Percentiles rank a stretch among this genome's conserved stretches.
Evolutionary conservation across 1,140 invertebrate species (phyloP).

Genomic region (Ctenoplectra terminalis): DNA sequence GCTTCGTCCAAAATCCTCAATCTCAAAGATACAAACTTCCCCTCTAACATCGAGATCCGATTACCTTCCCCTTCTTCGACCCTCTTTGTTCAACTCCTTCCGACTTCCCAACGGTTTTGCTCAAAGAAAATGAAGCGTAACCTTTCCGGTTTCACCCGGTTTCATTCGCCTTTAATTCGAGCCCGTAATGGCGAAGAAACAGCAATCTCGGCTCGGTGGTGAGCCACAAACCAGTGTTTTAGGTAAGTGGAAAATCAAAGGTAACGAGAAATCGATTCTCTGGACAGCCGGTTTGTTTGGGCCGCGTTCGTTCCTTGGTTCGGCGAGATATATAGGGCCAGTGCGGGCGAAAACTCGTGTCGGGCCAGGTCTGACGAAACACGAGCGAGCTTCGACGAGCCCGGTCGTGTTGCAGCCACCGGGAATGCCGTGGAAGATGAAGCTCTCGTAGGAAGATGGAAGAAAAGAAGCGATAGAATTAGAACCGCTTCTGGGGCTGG

Average conservation of each 20-base stretch:
- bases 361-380: conserved; percentile 13
- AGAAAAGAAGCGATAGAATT: not conserved
- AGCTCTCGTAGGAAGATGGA: too few species aligned
- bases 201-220: not conserved
- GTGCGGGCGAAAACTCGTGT: conserved; percentile 7
- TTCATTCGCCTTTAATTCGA: conserved; percentile 21
- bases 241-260: conserved; percentile 52
- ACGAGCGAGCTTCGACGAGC: not conserved
- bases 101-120: not conserved
- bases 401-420: not conserved
- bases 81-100: not conserved
- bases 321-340: conserved; percentile 30
- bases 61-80: not conserved
- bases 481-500: not conserved
- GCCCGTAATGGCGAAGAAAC: conserved; percentile 6
- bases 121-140: not conserved
- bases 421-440: not conserved
- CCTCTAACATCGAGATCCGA: not conserved
- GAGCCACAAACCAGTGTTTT: conserved; percentile 21
- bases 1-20: not conserved
- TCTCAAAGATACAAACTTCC: not conserved
- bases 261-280: conserved; percentile 51
- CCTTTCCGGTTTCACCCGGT: not conserved
- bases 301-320: not conserved
- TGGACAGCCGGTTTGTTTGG: conserved; percentile 4